phyloP scores from a whole-genome alignment of 2,888 invertebrate species.

The Sminthurides aquaticus region DNA sequence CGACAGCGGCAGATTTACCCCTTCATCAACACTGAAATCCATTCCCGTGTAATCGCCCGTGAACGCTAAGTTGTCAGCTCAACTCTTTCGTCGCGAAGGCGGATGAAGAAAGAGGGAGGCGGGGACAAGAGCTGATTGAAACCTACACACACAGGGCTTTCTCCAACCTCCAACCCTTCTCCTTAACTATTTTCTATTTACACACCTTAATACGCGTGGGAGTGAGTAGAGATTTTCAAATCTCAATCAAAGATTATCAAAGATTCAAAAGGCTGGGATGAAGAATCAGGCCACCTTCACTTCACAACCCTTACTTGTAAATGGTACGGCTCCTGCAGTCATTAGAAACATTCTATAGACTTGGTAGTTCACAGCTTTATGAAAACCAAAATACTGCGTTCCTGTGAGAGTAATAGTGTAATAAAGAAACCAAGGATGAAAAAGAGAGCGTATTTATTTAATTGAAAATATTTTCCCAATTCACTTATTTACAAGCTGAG shows the following conservation, averaged over 20 bases:
- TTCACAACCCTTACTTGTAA: no score
- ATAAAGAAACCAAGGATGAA: no score
- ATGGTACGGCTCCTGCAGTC: no score
- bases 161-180: not conserved
- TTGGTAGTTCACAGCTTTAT: no score
- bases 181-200: no score
- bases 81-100: not conserved
- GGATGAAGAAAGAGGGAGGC: no score
- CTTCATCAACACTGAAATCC: not conserved
- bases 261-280: not conserved
- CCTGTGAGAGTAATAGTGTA: no score
- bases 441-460: not conserved
- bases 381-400: no score
- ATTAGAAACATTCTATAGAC: no score
- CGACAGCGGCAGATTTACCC: not conserved
- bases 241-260: not conserved
- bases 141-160: not conserved
- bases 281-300: no score
- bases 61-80: not conserved
- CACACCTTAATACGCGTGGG: constrained; percentile 9
- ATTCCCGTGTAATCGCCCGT: not conserved
- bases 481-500: no score
- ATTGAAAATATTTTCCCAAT: not conserved
- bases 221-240: not conserved
- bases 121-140: no score